Evolutionary conservation across 2,797 vertebrate species (phyloP).

Genomic region (Labeo calbasu): DNA sequence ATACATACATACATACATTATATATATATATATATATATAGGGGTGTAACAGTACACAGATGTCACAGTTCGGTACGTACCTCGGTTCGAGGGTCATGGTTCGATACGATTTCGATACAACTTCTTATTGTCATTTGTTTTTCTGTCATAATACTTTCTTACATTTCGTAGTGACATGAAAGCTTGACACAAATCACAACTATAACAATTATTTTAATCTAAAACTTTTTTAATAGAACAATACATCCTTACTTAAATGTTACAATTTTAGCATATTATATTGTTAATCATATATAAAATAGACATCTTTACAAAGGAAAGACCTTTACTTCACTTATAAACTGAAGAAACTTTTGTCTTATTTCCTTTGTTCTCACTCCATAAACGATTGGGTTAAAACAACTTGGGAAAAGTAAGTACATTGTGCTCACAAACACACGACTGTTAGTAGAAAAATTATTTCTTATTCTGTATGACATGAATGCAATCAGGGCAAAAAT

Average conservation of each 20-base stretch:
- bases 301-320: neutral
- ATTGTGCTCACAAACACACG: slow-evolving; percentile 46
- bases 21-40: no score
- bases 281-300: neutral
- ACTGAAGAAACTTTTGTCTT: slow-evolving; percentile 59
- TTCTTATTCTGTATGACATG: slow-evolving; percentile 63
- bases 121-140: no score
- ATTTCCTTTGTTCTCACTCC: slow-evolving; percentile 69
- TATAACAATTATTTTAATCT: no score
- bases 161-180: no score
- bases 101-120: no score
- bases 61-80: no score
- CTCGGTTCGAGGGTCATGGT: no score
- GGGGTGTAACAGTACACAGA: no score
- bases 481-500: slow-evolving; percentile 55
- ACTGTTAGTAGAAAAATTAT: slow-evolving; percentile 39
- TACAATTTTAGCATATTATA: neutral
- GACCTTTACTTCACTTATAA: slow-evolving; percentile 43
- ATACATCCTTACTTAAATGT: neutral
- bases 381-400: slow-evolving; percentile 52
- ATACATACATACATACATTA: no score
- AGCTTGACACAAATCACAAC: no score
- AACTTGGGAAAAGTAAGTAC: slow-evolving; percentile 48
- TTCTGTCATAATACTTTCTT: no score
- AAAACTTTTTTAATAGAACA: neutral